Base-by-base conservation (phyloP, 1,140 invertebrate species). In the Apis cerana region DNA sequence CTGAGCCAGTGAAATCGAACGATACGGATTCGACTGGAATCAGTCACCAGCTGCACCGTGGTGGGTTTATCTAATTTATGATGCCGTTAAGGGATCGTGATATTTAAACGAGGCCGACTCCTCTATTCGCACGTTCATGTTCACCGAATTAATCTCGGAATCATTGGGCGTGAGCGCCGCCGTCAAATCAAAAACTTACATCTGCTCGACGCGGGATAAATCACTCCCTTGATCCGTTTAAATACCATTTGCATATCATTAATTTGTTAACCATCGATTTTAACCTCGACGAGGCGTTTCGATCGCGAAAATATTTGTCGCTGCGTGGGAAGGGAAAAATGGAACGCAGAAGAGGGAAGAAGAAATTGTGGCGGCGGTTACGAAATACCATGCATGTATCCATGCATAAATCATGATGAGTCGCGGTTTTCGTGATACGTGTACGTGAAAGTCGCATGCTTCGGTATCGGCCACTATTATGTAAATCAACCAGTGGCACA, bases 391-490 rank as follows among this genome's bases (percentile, higher is more conserved):
- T n/a, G 61, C 27, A 64, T 56, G n/a, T 70, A 67, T 62, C 19
- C 62, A 65, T 70, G 71, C 78, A 88, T 88, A 88, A 89, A 88
- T 89, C 83, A 85, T 59, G 62, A 78, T 88, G 69, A 79, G 59
- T 67, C 65, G 72, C 67, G 67, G 71, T 79, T 85, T 43, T 67
- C 65, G 70, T 83, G 33, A 72, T 82, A 75, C 23, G 64, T 75
- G 78, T 83, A 56, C 70, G 75, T 74, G 80, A 78, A 82, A 87
- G 54, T 87, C 72, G 80, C 77, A 83, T 64, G 70, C 82, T 54
- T 68, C 62, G 54, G 70, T 79, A 80, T 75, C 78, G 72, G 74
- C 82, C 74, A 89, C 87, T 89, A 88, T 90, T 89, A 88, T 90
- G 89, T 81, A 90, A 90, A 90, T 90, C 75, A 87, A 65, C 69